A percentile compares a stretch with the other conserved stretches of the same genome.
Evolutionary conservation across 2,113 vertebrate species (phyloP).

Genomic region (Uria lomvia): DNA sequence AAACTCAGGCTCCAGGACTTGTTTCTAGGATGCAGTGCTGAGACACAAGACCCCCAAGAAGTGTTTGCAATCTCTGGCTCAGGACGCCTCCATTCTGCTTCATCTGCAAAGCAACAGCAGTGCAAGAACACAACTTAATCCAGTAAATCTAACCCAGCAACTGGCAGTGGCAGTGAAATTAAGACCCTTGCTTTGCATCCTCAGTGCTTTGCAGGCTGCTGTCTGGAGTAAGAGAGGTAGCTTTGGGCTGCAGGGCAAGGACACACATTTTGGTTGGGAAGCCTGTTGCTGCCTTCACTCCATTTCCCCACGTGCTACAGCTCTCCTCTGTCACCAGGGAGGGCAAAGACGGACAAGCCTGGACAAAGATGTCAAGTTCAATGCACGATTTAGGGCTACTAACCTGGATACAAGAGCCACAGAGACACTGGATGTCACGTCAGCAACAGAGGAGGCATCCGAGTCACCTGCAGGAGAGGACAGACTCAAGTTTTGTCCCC

Average conservation of each 20-base stretch:
- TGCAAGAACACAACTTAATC: background rate
- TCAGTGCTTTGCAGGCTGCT: background rate
- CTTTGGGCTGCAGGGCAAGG: background rate
- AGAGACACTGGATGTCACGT: conserved; percentile 51
- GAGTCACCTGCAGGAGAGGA: conserved; percentile 71
- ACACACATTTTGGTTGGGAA: background rate
- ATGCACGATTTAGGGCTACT: background rate
- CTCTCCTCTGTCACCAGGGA: background rate
- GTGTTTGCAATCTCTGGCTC: background rate
- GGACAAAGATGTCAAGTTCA: background rate
- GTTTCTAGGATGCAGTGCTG: background rate
- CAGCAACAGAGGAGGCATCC: conserved; percentile 69
- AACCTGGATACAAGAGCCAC: conserved; percentile 74
- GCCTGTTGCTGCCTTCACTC: background rate
- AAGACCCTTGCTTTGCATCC: background rate
- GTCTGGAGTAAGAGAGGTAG: background rate
- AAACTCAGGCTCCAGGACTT: background rate
- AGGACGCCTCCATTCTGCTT: background rate
- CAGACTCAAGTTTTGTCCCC: background rate
- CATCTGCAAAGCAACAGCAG: background rate
- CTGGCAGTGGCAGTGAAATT: background rate
- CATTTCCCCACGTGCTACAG: background rate
- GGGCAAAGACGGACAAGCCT: background rate
- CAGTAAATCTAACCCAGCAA: background rate
- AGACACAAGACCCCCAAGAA: background rate